Conservation (phyloP, 1,140 invertebrate genomes). For the Venustaconcha ellipsiformis region DNA sequence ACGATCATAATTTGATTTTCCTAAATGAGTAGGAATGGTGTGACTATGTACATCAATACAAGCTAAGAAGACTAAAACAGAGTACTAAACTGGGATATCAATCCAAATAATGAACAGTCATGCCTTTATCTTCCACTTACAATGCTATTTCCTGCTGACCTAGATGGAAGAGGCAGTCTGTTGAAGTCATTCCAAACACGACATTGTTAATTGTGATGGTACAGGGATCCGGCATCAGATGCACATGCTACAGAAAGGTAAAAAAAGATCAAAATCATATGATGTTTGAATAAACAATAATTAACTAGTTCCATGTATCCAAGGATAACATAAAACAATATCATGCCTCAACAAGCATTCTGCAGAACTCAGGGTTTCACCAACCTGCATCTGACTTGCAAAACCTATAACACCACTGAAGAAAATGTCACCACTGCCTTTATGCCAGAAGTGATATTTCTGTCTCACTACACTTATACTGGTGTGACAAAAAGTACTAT, state of each 20-base stretch:
- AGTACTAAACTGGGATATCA: neutral
- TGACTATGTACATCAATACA: too few relatives aligned
- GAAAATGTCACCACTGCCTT: too few relatives aligned
- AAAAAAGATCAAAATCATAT: neutral
- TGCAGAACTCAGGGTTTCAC: too few relatives aligned
- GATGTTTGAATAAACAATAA: neutral
- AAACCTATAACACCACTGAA: too few relatives aligned
- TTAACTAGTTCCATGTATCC: neutral
- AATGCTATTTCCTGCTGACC: slow-evolving; percentile 81
- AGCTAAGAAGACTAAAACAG: neutral
- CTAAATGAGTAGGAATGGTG: too few relatives aligned
- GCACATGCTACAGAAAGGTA: slow-evolving; percentile 38
- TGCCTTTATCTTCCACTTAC: slow-evolving; percentile 72
- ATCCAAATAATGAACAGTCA: too few relatives aligned
- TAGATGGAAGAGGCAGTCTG: slow-evolving; percentile 85
- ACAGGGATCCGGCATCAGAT: slow-evolving; percentile 81
- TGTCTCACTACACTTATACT: too few relatives aligned
- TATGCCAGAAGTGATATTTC: too few relatives aligned
- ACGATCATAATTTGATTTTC: too few relatives aligned
- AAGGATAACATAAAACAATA: neutral
- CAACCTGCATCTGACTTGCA: too few relatives aligned
- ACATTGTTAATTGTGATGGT: slow-evolving; percentile 83
- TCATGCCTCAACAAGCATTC: too few relatives aligned
- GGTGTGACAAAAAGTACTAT: too few relatives aligned
- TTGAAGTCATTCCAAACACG: slow-evolving; percentile 82